Conservation (phyloP, 2,797 vertebrate species). For the Ceryle rudis region DNA sequence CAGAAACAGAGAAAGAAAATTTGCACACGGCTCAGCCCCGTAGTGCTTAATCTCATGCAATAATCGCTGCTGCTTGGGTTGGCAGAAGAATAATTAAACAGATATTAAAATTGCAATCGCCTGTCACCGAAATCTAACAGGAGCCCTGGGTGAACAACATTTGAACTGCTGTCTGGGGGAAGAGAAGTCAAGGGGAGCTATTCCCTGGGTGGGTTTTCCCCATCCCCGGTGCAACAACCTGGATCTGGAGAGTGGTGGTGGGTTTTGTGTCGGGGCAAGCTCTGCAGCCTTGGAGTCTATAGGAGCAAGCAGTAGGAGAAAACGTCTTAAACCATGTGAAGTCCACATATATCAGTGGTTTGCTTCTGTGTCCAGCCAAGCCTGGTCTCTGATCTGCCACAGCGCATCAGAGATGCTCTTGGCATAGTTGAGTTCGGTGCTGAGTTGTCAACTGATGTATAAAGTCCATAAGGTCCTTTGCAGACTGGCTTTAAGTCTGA, state of each 20-base stretch:
- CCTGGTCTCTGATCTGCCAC: neutral
- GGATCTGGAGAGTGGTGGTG: neutral
- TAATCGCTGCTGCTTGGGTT: neutral
- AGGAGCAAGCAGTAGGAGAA: neutral
- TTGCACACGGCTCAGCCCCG: neutral
- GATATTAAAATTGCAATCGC: neutral
- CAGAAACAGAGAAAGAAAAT: constrained; percentile 18
- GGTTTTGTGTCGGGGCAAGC: accelerated
- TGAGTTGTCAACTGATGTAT: no score
- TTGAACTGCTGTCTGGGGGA: neutral
- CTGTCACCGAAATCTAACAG: neutral
- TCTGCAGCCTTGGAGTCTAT: neutral
- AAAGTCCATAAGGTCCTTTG: neutral
- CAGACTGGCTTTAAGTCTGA: neutral
- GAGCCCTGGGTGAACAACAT: neutral
- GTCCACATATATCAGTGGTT: accelerated
- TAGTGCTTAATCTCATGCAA: neutral
- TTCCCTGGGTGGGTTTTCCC: neutral
- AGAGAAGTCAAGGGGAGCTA: neutral
- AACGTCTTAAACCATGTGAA: neutral
- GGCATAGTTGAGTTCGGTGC: neutral
- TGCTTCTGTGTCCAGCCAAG: neutral
- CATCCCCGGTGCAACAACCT: neutral
- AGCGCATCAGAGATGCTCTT: neutral
- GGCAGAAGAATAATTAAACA: constrained; percentile 30